Base-by-base conservation (phyloP, 1,140 invertebrate genomes). In the Neodiprion pinetum region DNA sequence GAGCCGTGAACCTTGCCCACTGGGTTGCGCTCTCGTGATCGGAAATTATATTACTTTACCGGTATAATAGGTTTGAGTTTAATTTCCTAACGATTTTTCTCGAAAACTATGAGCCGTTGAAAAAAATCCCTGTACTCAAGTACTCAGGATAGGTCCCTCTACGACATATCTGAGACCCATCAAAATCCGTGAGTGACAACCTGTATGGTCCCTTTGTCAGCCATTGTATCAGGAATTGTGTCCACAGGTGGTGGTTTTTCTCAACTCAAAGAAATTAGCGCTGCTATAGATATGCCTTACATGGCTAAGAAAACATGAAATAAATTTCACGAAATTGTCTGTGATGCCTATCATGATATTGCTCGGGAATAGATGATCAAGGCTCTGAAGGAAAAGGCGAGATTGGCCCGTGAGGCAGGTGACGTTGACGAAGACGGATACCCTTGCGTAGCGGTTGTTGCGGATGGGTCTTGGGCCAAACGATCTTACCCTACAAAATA, bases 381-480 rank as follows among this genome's bases (percentile, higher is more conserved):
- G 61, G 83, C 83, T 65, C 81, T 61, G 11, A 74, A 80, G 73
- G 79, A 82, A 74, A 80, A 86, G 75, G 75, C 67, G 73, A 65
- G 70, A 47, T 77, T 81, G 67, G 84, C 84, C 9, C 76, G 75
- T 71, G 71, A 80, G 72, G 67, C 72, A 5, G 80, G 80, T 40
- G 78, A 87, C 50, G 73, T 87, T 49, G 75, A 80, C 23, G 53
- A 61, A 61, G 79, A 86, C 48, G 85, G 84, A 68, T 72, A 81
- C 66, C 84, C 85, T 7, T 76, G 77, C 49, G 81, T 88, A 23
- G 79, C 80, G 21, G 85, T 87, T 17, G 76, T 83, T 67, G 77
- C 77, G 48, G 86, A 88, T 74, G 85, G 83, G 12, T 72, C 70
- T 67, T 87, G 82, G 82, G 70, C 74, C 9, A 85, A 87, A 76